phyloP scores from a whole-genome alignment of 2,888 invertebrate species.

The Athripsodes cinereus region DNA sequence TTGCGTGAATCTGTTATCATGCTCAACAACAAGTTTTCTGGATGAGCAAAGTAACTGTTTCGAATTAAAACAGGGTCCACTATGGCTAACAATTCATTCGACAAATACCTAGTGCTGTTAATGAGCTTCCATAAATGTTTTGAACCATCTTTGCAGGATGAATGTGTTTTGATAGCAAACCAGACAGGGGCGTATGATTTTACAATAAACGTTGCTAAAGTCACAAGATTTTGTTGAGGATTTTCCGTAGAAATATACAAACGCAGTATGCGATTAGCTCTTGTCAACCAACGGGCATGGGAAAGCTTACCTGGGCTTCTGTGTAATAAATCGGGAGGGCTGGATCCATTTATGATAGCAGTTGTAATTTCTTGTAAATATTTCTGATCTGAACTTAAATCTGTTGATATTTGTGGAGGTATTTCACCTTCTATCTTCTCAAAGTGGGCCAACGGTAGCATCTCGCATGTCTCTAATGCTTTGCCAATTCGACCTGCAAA shows the following conservation, averaged over 20 bases:
- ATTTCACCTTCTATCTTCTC: neutral
- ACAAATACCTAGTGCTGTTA: neutral
- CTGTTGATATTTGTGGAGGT: neutral
- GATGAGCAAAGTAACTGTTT: no score
- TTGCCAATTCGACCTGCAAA: conserved; percentile 28
- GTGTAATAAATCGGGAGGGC: neutral
- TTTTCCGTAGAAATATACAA: neutral
- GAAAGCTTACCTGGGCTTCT: conserved; percentile 9
- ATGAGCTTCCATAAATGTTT: no score
- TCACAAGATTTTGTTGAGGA: conserved; percentile 3
- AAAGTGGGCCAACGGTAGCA: neutral
- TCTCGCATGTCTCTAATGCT: conserved; percentile 22
- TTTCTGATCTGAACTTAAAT: conserved; percentile 4
- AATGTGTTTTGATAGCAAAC: conserved; percentile 5
- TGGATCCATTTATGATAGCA: conserved; percentile 1
- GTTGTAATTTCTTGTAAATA: neutral
- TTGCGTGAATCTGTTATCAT: no score
- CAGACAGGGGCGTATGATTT: conserved; percentile 10
- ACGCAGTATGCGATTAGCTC: conserved; percentile 5
- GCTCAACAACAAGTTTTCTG: no score
- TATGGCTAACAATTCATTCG: neutral
- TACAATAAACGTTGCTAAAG: conserved; percentile 8
- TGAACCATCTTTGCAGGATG: conserved; percentile 11
- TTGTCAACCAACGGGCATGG: conserved; percentile 7
- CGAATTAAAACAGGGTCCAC: no score